phyloP scores from a whole-genome alignment of 2,797 vertebrate genomes.

The Mionectes olivaceus region DNA sequence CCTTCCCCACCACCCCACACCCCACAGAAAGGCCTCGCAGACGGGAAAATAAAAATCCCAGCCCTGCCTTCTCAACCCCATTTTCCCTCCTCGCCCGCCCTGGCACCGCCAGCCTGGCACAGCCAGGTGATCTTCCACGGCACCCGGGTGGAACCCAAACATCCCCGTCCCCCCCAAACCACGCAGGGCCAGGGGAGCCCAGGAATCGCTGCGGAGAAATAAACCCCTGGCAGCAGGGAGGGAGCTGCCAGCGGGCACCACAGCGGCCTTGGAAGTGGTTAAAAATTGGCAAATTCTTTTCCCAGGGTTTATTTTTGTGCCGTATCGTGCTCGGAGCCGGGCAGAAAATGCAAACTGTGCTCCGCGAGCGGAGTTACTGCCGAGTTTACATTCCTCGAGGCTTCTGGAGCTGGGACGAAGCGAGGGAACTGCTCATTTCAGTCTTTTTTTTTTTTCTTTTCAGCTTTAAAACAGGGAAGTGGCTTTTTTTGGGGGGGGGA shows the following conservation, averaged over 20 bases:
- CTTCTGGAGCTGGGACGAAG: conserved; percentile 6
- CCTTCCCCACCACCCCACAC: not conserved
- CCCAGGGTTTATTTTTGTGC: not conserved
- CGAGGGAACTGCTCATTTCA: not conserved
- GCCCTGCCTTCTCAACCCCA: not conserved
- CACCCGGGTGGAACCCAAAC: not conserved
- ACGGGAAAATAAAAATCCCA: not conserved
- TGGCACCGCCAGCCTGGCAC: not conserved
- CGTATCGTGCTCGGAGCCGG: not conserved
- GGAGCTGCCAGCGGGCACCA: not conserved
- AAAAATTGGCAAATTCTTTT: conserved; percentile 15
- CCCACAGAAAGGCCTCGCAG: not conserved
- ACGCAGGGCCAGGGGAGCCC: accelerated
- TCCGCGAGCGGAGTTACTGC: not conserved
- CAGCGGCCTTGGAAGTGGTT: not conserved
- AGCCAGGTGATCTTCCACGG: accelerated
- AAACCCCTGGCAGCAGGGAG: not conserved
- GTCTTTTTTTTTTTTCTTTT: not conserved
- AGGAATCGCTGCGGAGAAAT: not conserved
- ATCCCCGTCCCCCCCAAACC: not conserved
- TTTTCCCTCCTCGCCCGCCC: not conserved
- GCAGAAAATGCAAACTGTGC: conserved; percentile 1
- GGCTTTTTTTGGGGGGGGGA: not conserved
- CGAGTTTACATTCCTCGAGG: conserved; percentile 2
- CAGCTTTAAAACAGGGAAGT: not conserved